Evolutionary conservation across 2,113 vertebrate species (phyloP).

Genomic region (Motacilla alba): DNA sequence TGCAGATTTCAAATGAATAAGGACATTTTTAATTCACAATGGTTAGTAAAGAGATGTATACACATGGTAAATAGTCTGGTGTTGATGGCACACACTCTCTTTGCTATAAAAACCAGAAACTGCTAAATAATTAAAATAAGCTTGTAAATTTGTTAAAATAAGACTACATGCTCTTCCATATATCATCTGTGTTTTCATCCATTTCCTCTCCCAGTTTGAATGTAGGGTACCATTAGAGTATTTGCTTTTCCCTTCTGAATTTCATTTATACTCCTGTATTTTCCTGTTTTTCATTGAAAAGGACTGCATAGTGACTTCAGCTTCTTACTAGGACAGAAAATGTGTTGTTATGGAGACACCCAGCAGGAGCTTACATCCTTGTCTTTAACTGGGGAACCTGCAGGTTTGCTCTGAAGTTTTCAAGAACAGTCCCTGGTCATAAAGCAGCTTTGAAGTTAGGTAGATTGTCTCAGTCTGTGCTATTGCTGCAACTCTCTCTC

Average conservation of each 20-base stretch:
- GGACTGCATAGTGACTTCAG: not conserved
- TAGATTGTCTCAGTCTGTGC: not conserved
- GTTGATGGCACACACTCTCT: not conserved
- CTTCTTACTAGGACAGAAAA: not conserved
- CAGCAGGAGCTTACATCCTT: not conserved
- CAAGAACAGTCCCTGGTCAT: not conserved
- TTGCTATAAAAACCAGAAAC: not conserved
- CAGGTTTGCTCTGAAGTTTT: not conserved
- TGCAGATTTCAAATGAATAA: not conserved
- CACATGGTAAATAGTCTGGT: not conserved
- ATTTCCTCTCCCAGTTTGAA: not conserved
- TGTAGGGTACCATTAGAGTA: not conserved
- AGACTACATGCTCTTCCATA: not conserved
- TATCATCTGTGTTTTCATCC: not conserved
- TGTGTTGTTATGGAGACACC: rapidly evolving
- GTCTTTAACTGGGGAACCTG: not conserved
- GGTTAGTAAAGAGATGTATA: not conserved
- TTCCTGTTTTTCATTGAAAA: not conserved
- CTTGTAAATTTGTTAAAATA: not conserved
- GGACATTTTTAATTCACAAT: not conserved
- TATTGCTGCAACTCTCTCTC: not conserved
- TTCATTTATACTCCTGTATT: not conserved
- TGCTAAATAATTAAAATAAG: not conserved
- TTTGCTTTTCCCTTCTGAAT: not conserved
- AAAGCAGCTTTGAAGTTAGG: not conserved